A percentile compares a stretch with the other conserved stretches of the same genome.
Evolutionary conservation across 2,113 vertebrate species (phyloP).

Genomic region (Sebastes fasciatus): DNA sequence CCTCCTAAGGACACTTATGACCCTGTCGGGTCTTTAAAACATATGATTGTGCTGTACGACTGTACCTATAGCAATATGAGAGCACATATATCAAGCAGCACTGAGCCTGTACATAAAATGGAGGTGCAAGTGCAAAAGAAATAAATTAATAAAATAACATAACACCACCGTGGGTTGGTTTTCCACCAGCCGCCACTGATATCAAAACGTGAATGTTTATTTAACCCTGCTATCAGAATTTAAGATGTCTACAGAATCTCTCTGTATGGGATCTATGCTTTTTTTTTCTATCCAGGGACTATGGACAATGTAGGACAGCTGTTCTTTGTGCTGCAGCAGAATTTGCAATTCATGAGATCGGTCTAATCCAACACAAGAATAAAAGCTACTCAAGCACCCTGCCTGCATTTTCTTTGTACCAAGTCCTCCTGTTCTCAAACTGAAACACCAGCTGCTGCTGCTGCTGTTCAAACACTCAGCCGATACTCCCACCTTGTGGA

Average conservation of each 20-base stretch:
- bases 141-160: too few relatives aligned
- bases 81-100: too few relatives aligned
- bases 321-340: conserved; percentile 36
- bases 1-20: too few relatives aligned
- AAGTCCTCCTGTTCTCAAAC: not conserved
- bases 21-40: too few relatives aligned
- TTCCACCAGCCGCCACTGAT: too few relatives aligned
- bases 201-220: not conserved
- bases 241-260: not conserved
- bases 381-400: conserved; percentile 26
- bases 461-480: conserved; percentile 35
- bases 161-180: too few relatives aligned
- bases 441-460: conserved; percentile 41
- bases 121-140: too few relatives aligned
- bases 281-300: not conserved
- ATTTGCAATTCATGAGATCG: conserved; percentile 69
- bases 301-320: conserved; percentile 44
- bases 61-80: too few relatives aligned
- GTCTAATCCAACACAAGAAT: conserved; percentile 51
- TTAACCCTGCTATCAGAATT: not conserved
- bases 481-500: conserved; percentile 55
- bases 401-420: conserved; percentile 37
- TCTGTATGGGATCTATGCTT: not conserved
- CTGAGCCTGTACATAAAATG: too few relatives aligned
- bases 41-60: too few relatives aligned